Percentiles rank a stretch among this genome's conserved stretches.
phyloP scores from a whole-genome alignment of 2,888 invertebrate species.

The Eurytoma californica region DNA sequence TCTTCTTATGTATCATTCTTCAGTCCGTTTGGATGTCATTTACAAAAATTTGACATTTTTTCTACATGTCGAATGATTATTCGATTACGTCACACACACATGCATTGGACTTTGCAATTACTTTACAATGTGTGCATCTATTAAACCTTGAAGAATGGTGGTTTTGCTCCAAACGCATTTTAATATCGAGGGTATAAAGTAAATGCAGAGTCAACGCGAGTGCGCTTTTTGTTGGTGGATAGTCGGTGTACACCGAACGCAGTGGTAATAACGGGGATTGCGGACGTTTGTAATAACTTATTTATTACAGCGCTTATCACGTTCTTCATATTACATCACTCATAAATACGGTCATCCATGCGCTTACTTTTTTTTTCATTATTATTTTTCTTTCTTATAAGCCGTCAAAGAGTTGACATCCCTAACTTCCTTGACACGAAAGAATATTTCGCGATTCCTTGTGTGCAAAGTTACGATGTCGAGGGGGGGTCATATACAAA shows the following conservation, averaged over 20 bases:
- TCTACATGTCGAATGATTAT: conserved; percentile 21
- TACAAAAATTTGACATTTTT: conserved; percentile 28
- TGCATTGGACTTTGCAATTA: conserved; percentile 8
- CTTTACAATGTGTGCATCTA: conserved; percentile 8
- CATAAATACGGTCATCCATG: conserved; percentile 56
- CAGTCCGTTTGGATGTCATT: conserved; percentile 33
- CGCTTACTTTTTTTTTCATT: conserved; percentile 1
- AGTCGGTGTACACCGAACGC: conserved; percentile 35
- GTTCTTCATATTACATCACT: conserved; percentile 56
- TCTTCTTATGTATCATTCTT: conserved; percentile 19
- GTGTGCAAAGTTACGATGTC: conserved; percentile 20
- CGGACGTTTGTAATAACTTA: conserved; percentile 58
- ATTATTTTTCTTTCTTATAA: conserved; percentile 24
- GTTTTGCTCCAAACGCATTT: background rate
- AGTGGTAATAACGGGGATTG: conserved; percentile 31
- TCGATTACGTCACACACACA: conserved; percentile 8
- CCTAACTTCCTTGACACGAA: conserved; percentile 11
- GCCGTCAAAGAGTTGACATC: conserved; percentile 6
- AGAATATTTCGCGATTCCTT: conserved; percentile 16
- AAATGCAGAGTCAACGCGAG: conserved; percentile 13
- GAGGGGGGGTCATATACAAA: conserved; percentile 15
- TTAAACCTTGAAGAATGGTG: conserved; percentile 7
- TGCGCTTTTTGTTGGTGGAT: conserved; percentile 2
- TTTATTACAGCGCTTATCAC: conserved; percentile 58
- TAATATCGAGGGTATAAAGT: conserved; percentile 7